These are phyloP conservation scores for Alexandromys fortis DNA, from an alignment of 2,113 vertebrate genomes.

Conservation along the genomic window DNA sequence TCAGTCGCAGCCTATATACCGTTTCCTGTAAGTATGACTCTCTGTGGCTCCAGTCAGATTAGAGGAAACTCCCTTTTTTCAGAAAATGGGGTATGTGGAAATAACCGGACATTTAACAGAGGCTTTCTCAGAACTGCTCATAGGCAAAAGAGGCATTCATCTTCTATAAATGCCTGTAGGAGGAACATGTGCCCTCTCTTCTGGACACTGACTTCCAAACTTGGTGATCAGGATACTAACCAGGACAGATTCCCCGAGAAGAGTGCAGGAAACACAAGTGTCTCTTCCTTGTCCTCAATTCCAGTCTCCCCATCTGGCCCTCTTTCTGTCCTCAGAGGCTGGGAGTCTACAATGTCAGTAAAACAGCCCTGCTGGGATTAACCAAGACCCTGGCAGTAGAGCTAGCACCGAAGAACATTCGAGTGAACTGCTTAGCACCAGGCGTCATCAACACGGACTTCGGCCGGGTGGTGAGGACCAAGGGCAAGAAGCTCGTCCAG, in stretches of 20 bases:
- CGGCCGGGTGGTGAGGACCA: background rate
- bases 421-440: background rate
- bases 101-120: background rate
- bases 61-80: background rate
- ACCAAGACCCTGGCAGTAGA: slow-evolving; percentile 88
- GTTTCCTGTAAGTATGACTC: slow-evolving; percentile 81
- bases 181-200: background rate
- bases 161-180: background rate
- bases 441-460: background rate
- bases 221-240: background rate
- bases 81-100: background rate
- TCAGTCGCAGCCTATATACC: slow-evolving; percentile 88
- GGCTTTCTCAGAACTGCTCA: background rate
- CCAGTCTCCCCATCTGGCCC: background rate
- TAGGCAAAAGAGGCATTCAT: background rate
- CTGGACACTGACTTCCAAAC: background rate
- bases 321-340: slow-evolving; percentile 80
- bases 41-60: background rate
- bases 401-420: slow-evolving; percentile 83
- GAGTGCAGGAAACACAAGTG: background rate
- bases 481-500: background rate
- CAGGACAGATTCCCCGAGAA: background rate
- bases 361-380: slow-evolving; percentile 89
- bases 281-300: background rate
- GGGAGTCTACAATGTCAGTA: slow-evolving; percentile 90